These are phyloP conservation scores for Synergus japonicus DNA, from an alignment of 2,888 invertebrate genomes.

Conservation along the genomic window DNA sequence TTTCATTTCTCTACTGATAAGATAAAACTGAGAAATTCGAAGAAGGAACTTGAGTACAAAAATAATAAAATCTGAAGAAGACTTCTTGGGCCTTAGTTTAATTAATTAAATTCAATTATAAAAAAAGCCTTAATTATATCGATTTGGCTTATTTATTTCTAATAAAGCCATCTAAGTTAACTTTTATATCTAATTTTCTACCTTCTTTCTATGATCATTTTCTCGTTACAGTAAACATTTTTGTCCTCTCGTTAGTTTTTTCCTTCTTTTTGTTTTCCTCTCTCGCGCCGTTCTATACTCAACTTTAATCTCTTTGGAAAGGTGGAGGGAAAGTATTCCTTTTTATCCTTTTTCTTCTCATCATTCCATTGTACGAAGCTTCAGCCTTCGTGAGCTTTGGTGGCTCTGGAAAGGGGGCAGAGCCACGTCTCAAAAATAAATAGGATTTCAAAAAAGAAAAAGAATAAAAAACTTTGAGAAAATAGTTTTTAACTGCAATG, in stretches of 20 bases:
- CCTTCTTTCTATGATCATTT: conserved; percentile 35
- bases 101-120: no score
- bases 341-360: conserved; percentile 57
- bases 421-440: conserved; percentile 27
- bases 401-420: conserved; percentile 25
- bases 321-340: conserved; percentile 37
- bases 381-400: conserved; percentile 42
- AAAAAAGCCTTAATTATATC: conserved; percentile 29
- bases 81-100: no score
- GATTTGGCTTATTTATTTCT: not conserved
- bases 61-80: no score
- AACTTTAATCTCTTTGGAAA: conserved; percentile 41
- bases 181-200: conserved; percentile 35
- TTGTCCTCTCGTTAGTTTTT: conserved; percentile 38
- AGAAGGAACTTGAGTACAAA: not conserved
- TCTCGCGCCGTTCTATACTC: conserved; percentile 28
- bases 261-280: conserved; percentile 37
- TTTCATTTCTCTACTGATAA: not conserved
- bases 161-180: conserved; percentile 37
- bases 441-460: conserved; percentile 23
- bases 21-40: conserved; percentile 12
- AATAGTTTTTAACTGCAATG: conserved; percentile 24
- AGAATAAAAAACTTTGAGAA: conserved; percentile 35
- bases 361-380: conserved; percentile 56
- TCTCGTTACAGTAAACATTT: conserved; percentile 38